A percentile compares a stretch with the other conserved stretches of the same genome.
These are phyloP conservation scores for Neostethus bicornis DNA, from an alignment of 2,797 vertebrate genomes.

Conservation along the genomic window DNA sequence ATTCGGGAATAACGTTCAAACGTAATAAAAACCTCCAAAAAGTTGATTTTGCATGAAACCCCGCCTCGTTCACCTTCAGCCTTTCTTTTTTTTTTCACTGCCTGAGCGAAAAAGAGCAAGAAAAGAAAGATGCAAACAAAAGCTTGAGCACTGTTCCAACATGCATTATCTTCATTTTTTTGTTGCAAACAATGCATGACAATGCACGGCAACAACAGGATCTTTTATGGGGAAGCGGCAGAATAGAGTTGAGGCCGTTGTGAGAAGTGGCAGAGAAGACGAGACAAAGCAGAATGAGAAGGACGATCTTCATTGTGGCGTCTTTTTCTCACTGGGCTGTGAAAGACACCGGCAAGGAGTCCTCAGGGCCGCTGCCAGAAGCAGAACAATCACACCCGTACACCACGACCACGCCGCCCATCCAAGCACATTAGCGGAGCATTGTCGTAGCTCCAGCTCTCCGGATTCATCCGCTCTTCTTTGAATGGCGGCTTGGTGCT, in stretches of 20 bases:
- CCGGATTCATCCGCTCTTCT: constrained; percentile 31
- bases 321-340: constrained; percentile 58
- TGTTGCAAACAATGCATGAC: constrained; percentile 63
- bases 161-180: constrained; percentile 68
- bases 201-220: constrained; percentile 66
- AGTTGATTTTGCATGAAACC: too few relatives aligned
- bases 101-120: constrained; percentile 20
- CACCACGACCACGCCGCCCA: constrained; percentile 46
- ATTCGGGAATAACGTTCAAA: too few relatives aligned
- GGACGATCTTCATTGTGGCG: constrained; percentile 65
- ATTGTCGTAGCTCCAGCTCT: constrained; percentile 50
- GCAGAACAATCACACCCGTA: constrained; percentile 63
- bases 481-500: constrained; percentile 29
- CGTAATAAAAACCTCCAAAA: too few relatives aligned
- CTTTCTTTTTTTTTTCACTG: constrained; percentile 24
- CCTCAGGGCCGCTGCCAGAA: constrained; percentile 69
- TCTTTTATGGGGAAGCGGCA: constrained; percentile 53
- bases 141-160: constrained; percentile 47
- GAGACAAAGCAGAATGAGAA: constrained; percentile 71
- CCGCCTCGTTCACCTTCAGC: constrained; percentile 16
- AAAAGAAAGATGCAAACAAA: constrained; percentile 52
- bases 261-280: constrained; percentile 63
- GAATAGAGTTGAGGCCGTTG: constrained; percentile 68
- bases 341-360: constrained; percentile 66
- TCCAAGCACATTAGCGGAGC: constrained; percentile 58